Percentiles rank a stretch among this genome's conserved stretches.
Evolutionary conservation across 1,140 invertebrate genomes (phyloP).

Genomic region (Bombyx mandarina): DNA sequence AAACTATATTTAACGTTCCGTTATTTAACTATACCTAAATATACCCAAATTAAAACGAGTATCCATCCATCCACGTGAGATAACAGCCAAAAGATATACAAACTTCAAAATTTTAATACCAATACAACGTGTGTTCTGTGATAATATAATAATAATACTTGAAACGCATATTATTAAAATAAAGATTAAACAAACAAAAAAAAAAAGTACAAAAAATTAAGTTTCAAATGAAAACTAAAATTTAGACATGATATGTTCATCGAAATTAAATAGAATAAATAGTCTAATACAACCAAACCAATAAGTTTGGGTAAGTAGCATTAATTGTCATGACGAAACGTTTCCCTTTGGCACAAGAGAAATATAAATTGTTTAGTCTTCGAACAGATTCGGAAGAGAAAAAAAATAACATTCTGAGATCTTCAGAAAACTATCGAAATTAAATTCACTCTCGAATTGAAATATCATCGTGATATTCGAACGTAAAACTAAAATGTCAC

Average conservation of each 20-base stretch:
- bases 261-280: slow-evolving; percentile 60
- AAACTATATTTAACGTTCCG: slow-evolving; percentile 1
- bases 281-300: slow-evolving; percentile 33
- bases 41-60: no score
- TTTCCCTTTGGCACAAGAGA: slow-evolving; percentile 61
- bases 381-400: slow-evolving; percentile 17
- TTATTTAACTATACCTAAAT: no score
- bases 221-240: neutral
- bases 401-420: slow-evolving; percentile 42
- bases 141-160: slow-evolving; percentile 2
- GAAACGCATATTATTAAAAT: neutral
- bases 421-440: slow-evolving; percentile 57
- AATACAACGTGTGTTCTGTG: no score
- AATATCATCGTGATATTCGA: slow-evolving; percentile 34
- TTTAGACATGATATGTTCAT: neutral
- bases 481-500: slow-evolving; percentile 34
- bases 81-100: no score
- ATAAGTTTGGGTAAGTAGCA: slow-evolving; percentile 20
- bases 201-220: neutral
- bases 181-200: neutral
- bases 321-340: slow-evolving; percentile 54
- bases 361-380: slow-evolving; percentile 25
- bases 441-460: slow-evolving; percentile 14
- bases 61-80: no score
- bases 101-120: no score